Evolutionary conservation across 1,140 invertebrate genomes (phyloP).

Genomic region (Portunus trituberculatus): DNA sequence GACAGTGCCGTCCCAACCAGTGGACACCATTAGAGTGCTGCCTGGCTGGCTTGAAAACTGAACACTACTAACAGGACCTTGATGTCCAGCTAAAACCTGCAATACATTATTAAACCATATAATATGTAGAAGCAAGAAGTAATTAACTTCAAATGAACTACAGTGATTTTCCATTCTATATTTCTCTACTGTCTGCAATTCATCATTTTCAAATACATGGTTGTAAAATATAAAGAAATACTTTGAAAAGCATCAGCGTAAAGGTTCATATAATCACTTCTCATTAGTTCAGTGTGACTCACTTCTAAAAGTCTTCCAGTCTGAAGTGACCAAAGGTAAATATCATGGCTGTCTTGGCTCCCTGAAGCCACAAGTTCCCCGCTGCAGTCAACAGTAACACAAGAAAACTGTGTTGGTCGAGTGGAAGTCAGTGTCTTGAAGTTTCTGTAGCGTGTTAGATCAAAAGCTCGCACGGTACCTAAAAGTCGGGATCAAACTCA

Average conservation of each 20-base stretch:
- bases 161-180: no score
- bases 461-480: constrained; percentile 95
- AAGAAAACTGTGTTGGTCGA: constrained; percentile 87
- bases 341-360: constrained; percentile 95
- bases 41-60: constrained; percentile 88
- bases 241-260: no score
- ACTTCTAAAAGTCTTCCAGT: constrained; percentile 94
- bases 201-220: no score
- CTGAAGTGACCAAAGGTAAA: constrained; percentile 97
- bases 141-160: no score
- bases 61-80: constrained; percentile 92
- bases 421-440: constrained; percentile 95
- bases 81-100: constrained; percentile 93
- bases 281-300: constrained; percentile 64
- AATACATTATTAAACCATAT: no score
- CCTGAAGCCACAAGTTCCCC: constrained; percentile 96
- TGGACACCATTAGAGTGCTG: constrained; percentile 89
- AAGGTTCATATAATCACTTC: no score
- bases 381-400: constrained; percentile 92
- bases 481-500: neutral
- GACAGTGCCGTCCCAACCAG: constrained; percentile 96
- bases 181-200: no score
- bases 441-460: constrained; percentile 96
- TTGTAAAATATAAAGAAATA: no score
- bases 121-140: no score